phyloP scores from a whole-genome alignment of 2,797 vertebrate genomes.

The Spinus pinus region DNA sequence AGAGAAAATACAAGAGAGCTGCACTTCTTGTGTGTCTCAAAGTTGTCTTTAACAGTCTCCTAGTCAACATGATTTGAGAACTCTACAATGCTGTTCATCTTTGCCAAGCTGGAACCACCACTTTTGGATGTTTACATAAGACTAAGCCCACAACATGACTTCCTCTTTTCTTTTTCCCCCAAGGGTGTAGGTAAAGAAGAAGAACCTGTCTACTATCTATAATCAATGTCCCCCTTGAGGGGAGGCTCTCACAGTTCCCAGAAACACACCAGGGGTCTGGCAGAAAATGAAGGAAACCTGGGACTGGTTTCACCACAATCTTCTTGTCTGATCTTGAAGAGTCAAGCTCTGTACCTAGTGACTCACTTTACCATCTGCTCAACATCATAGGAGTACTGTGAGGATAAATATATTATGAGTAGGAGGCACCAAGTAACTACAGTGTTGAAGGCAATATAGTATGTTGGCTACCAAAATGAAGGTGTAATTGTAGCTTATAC shows the following conservation, averaged over 20 bases:
- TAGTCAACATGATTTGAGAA: not conserved
- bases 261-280: not conserved
- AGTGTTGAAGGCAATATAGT: conserved; percentile 32
- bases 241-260: accelerated
- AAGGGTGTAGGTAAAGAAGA: not conserved
- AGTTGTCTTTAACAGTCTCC: not conserved
- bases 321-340: conserved; percentile 4
- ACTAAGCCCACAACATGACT: not conserved
- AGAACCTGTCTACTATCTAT: not conserved
- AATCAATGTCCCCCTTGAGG: not conserved
- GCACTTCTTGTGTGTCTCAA: not conserved
- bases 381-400: conserved; percentile 34
- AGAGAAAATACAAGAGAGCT: not conserved
- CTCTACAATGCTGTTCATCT: not conserved
- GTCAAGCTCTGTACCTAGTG: conserved; percentile 50
- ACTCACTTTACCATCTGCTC: conserved; percentile 65
- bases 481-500: conserved; percentile 44
- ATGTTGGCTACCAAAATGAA: conserved; percentile 39
- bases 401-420: conserved; percentile 58
- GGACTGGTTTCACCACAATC: not conserved
- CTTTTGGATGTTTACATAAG: not conserved
- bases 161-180: not conserved
- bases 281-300: not conserved
- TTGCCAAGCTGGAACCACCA: not conserved
- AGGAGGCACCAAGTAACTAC: conserved; percentile 37